Evolutionary conservation across 2,888 invertebrate species (phyloP), one percentile per base, ranked within the genome.

Genomic region (Lochmaea capreae): DNA sequence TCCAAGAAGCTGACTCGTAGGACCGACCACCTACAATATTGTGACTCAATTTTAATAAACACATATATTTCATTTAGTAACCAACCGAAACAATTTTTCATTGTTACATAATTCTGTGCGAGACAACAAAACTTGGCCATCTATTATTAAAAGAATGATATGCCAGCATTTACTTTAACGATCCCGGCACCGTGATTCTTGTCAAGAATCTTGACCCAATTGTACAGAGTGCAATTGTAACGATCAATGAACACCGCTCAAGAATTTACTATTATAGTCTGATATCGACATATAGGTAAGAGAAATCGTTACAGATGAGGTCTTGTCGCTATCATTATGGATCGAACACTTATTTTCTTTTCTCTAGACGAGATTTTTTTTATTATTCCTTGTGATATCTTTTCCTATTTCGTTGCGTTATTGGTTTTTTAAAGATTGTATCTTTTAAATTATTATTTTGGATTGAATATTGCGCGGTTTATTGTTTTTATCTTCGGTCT

Each of bases 251-350:
- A 74, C 71, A 70, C 68, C 65, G 66, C 70, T 58, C 59, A 54
- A 65, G 67, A 75, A 72, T 79, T 75, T 73, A 77, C 75, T 76
- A 78, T 79, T 77, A 79, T 76, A 76, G 76, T 76, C 66, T 72
- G 57, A 65, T 61, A 73, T 67, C 70, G 72, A 77, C 76, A 61
- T 77, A 74, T 76, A 76, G 69, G 69, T 73, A 74, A 73, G 78
- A 77, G 79, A 79, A 78, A 79, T 79, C 78, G 77, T 77, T 77
- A 77, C 76, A 67, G 78, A 77, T 79, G 76, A 79, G 73, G 77
- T 73, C 66, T 77, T 65, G 33, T 18, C 62, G 65, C 65, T 65
- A 79, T 79, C 76, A 78, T 78, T 79, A 78, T 75, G 74, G 79
- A 79, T 79, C 80, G 79, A 78, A 80, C 76, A 77, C 73, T 72